Conservation (phyloP, 2,888 invertebrate species). For the Antheraea assamensis region DNA sequence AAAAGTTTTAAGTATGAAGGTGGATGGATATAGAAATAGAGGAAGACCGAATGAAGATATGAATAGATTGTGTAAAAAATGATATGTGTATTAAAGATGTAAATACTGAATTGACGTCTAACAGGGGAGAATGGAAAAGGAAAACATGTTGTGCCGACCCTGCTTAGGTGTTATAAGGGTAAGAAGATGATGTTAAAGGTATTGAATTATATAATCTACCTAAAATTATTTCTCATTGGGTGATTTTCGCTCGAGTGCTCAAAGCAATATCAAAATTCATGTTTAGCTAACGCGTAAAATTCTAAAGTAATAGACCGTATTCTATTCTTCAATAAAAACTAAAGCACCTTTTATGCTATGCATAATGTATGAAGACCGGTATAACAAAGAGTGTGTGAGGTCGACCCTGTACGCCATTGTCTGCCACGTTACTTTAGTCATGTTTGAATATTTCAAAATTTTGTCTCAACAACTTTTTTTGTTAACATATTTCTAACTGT, state of each 20-base stretch:
- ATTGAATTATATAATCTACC: background rate
- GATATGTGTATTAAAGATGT: no score
- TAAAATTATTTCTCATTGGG: background rate
- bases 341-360: conserved; percentile 25
- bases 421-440: conserved; percentile 48
- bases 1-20: no score
- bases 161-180: no score
- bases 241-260: background rate
- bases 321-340: conserved; percentile 16
- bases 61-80: no score
- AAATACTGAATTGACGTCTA: no score
- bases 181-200: no score
- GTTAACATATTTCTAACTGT: conserved; percentile 13
- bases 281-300: background rate
- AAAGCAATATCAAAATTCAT: background rate
- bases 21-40: no score
- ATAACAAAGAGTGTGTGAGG: conserved; percentile 37
- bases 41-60: no score
- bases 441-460: conserved; percentile 64
- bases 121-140: no score
- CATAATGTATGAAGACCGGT: conserved; percentile 42
- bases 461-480: conserved; percentile 41
- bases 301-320: conserved; percentile 9
- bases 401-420: conserved; percentile 39
- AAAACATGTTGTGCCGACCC: no score